phyloP scores from a whole-genome alignment of 2,888 invertebrate species.

The Corbicula japonica region DNA sequence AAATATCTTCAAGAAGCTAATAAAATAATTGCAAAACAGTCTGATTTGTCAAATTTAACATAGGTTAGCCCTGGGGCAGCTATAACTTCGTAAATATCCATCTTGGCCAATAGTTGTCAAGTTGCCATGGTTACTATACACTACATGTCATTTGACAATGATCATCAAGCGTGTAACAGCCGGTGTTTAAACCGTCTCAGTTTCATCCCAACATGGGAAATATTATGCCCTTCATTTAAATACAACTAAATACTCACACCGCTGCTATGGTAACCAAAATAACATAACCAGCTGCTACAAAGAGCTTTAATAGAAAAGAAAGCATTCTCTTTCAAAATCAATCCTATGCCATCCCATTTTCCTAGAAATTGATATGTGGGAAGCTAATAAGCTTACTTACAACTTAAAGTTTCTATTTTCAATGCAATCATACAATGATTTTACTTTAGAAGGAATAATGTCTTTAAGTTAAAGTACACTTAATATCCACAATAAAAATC shows the following conservation, averaged over 20 bases:
- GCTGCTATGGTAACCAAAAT: constrained; percentile 55
- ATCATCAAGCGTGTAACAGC: constrained; percentile 61
- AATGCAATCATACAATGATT: no score
- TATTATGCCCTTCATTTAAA: constrained; percentile 54
- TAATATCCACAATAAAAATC: no score
- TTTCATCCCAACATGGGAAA: constrained; percentile 46
- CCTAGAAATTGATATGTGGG: constrained; percentile 23
- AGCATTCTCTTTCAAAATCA: constrained; percentile 55
- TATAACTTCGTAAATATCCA: constrained; percentile 45
- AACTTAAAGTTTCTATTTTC: no score
- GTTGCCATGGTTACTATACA: constrained; percentile 74
- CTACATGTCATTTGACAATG: constrained; percentile 63
- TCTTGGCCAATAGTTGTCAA: constrained; percentile 61
- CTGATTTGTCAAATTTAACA: constrained; percentile 46
- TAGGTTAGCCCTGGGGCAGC: constrained; percentile 46
- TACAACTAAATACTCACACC: constrained; percentile 50
- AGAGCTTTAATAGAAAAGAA: constrained; percentile 37
- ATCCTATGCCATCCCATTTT: constrained; percentile 43
- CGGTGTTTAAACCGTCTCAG: constrained; percentile 41
- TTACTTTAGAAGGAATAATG: no score
- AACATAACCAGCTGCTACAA: constrained; percentile 65
- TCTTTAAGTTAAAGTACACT: no score
- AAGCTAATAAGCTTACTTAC: constrained; percentile 36
- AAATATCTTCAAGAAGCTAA: background rate
- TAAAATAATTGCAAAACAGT: constrained; percentile 7